Evolutionary conservation across 2,797 vertebrate species (phyloP).

Genomic region (Phrynocephalus forsythii): DNA sequence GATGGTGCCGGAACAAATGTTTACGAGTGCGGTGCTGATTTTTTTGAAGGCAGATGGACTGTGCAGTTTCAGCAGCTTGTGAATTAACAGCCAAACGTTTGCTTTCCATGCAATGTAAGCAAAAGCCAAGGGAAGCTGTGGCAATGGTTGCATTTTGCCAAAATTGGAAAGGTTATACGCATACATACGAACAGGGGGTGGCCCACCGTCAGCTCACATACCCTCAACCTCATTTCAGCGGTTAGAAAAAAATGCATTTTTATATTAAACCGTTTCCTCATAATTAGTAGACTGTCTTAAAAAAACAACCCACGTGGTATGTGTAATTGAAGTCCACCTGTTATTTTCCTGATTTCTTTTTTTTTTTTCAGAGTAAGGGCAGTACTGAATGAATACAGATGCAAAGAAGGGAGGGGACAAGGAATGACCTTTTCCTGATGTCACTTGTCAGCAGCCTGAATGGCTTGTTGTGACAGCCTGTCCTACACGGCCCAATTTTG

Average conservation of each 20-base stretch:
- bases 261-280: constrained; percentile 33
- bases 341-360: constrained; percentile 19
- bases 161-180: rapidly evolving
- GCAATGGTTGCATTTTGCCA: constrained; percentile 5
- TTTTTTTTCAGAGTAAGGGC: constrained; percentile 45
- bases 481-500: constrained; percentile 51
- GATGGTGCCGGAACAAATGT: constrained; percentile 9
- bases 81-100: background rate
- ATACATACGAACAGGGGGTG: background rate
- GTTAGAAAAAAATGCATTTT: background rate
- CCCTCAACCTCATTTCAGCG: background rate
- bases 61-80: constrained; percentile 19
- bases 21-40: background rate
- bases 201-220: background rate
- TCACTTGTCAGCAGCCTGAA: constrained; percentile 67
- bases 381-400: constrained; percentile 56
- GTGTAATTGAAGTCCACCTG: constrained; percentile 43
- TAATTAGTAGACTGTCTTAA: constrained; percentile 28
- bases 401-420: background rate
- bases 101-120: constrained; percentile 25
- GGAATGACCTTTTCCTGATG: constrained; percentile 74
- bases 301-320: constrained; percentile 19
- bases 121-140: constrained; percentile 24
- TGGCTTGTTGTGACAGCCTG: constrained; percentile 63
- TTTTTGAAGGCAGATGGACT: constrained; percentile 1